Evolutionary conservation across 1,140 invertebrate genomes (phyloP).

Genomic region (Penaeus vannamei): DNA sequence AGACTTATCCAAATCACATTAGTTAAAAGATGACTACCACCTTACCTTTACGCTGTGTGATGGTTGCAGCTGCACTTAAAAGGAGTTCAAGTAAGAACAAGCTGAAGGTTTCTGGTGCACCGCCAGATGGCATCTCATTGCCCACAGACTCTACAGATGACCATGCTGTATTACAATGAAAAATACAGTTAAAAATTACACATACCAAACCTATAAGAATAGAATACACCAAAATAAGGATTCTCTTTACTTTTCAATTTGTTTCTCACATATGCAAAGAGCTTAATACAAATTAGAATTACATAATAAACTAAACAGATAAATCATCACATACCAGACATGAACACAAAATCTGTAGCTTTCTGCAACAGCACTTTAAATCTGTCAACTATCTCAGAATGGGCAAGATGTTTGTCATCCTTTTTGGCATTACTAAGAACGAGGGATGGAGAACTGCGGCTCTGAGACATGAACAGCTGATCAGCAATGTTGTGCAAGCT

Average conservation of each 20-base stretch:
- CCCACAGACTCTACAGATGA: conserved; percentile 56
- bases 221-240: too few relatives aligned
- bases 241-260: too few relatives aligned
- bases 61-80: conserved; percentile 42
- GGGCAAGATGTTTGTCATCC: conserved; percentile 41
- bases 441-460: conserved; percentile 40
- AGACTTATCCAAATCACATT: too few relatives aligned
- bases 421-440: conserved; percentile 5
- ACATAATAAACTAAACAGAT: neutral
- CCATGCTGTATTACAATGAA: conserved; percentile 37
- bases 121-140: conserved; percentile 36
- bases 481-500: conserved; percentile 54
- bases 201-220: too few relatives aligned
- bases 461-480: conserved; percentile 44
- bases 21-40: too few relatives aligned
- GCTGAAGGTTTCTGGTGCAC: conserved; percentile 45
- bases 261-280: too few relatives aligned
- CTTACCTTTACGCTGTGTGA: conserved; percentile 54
- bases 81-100: conserved; percentile 45
- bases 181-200: neutral
- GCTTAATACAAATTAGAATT: neutral
- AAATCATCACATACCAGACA: conserved; percentile 36
- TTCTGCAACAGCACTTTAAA: conserved; percentile 56
- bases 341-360: conserved; percentile 53
- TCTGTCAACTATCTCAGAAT: conserved; percentile 50